Evolutionary conservation across 2,888 invertebrate species (phyloP), one percentile per base, ranked within the genome.

Genomic region (Neoascia interrupta): DNA sequence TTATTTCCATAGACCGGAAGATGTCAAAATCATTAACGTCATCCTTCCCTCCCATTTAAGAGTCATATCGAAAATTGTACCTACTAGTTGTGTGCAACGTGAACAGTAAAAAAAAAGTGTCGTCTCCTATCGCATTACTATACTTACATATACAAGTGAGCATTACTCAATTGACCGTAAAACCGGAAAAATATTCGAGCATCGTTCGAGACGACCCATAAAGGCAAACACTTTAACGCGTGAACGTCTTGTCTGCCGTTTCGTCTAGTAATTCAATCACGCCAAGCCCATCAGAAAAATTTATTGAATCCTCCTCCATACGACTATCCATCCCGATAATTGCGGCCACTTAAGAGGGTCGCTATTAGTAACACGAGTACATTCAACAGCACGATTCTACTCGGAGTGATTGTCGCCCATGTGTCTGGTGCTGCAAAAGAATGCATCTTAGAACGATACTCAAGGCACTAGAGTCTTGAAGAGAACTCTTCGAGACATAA

Each of bases 261-360:
- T 21, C 28, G 36, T 63, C 49, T 49, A 28, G 70, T 43, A 64
- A 76, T 76, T 47, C 64, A 64, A 72, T 76, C 56, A 3, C 45
- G 47, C 16, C 53, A 21, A 41, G 23, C 13, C 34, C n/a, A 18
- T 58, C n/a, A n/a, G n/a, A n/a, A n/a, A n/a, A n/a, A n/a, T 36
- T 31, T 56, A 49, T 56, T 54, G 19, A 37, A 37, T 53, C 31
- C 61, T 43, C 58, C 18, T 58, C 16, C 45, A 18, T 54, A 10
- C 26, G 45, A 45, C 28, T 51, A 37, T 37, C 36, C 49, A 70
- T 51, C 56, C 41, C 58, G 23, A 39, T 72, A 76, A 76, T 76
- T 72, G 72, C 53, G 76, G 76, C 72, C 72, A 76, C 76, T 76
- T 53, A 76, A 72, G 72, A 72, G 53, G 72, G 58, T 23, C 15